Evolutionary conservation across 2,113 vertebrate genomes (phyloP).

Genomic region (Plecotus auritus): DNA sequence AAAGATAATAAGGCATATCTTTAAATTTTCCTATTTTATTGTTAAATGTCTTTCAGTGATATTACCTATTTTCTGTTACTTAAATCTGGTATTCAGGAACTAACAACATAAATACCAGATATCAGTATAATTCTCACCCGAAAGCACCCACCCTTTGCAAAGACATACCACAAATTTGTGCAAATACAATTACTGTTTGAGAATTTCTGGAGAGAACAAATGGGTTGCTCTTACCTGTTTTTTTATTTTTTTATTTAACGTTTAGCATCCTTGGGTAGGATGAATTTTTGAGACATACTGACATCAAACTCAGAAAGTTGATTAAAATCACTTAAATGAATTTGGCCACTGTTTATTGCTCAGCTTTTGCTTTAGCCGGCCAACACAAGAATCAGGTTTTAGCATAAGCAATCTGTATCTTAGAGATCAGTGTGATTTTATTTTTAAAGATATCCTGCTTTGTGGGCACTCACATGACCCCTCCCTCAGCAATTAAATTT

Average conservation of each 20-base stretch:
- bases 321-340: background rate
- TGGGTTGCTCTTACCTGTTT: background rate
- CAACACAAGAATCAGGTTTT: background rate
- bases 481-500: background rate
- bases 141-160: background rate
- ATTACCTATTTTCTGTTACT: background rate
- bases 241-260: background rate
- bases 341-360: background rate
- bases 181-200: background rate
- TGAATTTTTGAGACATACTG: background rate
- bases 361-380: background rate
- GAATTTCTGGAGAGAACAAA: background rate
- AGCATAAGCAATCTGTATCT: background rate
- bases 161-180: background rate
- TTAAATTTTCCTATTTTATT: background rate
- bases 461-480: background rate
- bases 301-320: background rate
- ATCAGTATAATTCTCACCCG: background rate
- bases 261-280: background rate
- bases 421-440: background rate
- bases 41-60: background rate
- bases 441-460: background rate
- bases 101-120: background rate
- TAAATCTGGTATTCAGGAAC: background rate
- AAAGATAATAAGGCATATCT: conserved; percentile 8